Evolutionary conservation across 2,797 vertebrate species (phyloP).

Genomic region (Orientallactaga sibirica): DNA sequence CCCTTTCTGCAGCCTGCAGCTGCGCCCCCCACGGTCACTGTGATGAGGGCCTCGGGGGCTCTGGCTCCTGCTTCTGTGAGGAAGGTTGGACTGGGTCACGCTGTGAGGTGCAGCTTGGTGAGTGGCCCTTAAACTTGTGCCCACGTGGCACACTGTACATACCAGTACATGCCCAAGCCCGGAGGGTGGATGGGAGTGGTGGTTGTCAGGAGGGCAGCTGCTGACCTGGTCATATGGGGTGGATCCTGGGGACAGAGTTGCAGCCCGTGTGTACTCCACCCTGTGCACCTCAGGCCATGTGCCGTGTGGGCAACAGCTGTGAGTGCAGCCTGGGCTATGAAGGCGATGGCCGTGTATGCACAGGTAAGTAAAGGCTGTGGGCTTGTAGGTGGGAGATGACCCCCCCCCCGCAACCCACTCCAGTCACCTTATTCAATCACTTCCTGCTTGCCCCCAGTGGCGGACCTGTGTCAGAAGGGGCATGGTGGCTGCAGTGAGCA

Average conservation of each 20-base stretch:
- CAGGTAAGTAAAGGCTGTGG: conserved; percentile 85
- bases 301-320: conserved; percentile 89
- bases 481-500: conserved; percentile 93
- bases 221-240: conserved; percentile 54
- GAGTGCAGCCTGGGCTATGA: conserved; percentile 92
- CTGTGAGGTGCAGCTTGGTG: conserved; percentile 93
- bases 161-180: neutral
- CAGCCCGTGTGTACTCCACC: conserved; percentile 89
- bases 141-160: too few relatives aligned
- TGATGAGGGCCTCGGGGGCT: conserved; percentile 91
- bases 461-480: conserved; percentile 92
- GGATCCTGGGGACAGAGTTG: conserved; percentile 73
- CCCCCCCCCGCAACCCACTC: too few relatives aligned
- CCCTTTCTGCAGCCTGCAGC: conserved; percentile 89
- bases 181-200: neutral
- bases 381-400: neutral
- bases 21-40: conserved; percentile 92
- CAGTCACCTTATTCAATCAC: neutral
- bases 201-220: neutral
- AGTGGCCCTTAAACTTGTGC: conserved; percentile 43
- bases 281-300: conserved; percentile 92
- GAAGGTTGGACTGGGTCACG: conserved; percentile 92
- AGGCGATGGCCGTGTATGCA: conserved; percentile 93
- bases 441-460: conserved; percentile 87
- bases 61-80: conserved; percentile 93